Percentiles rank a stretch among this genome's conserved stretches.
Evolutionary conservation across 2,113 vertebrate genomes (phyloP).

Genomic region (Pomatorhinus ruficollis): DNA sequence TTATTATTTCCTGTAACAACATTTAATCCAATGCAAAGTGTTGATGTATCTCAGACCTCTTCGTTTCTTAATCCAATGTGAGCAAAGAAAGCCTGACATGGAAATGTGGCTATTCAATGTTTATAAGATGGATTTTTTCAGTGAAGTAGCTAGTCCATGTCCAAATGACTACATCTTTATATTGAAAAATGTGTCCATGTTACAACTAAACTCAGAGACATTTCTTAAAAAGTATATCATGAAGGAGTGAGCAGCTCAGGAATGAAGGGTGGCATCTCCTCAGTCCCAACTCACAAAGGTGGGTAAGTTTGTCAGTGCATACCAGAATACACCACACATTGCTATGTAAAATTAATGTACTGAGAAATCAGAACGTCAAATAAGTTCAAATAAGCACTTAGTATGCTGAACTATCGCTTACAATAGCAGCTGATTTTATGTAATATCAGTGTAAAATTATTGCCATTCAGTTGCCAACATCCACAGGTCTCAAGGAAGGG

Average conservation of each 20-base stretch:
- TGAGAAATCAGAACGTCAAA: background rate
- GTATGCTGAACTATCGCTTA: background rate
- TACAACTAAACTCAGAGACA: background rate
- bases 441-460: background rate
- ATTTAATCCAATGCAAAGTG: background rate
- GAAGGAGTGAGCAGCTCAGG: background rate
- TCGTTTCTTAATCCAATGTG: background rate
- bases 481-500: background rate
- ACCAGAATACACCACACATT: background rate
- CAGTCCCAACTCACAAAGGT: background rate
- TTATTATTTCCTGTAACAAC: background rate
- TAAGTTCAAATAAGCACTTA: background rate
- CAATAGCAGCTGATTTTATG: background rate
- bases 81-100: background rate
- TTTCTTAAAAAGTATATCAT: background rate
- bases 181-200: background rate
- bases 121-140: background rate
- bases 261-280: background rate
- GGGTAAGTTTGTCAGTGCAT: background rate
- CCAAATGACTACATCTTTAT: background rate
- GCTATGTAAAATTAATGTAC: background rate
- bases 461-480: background rate
- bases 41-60: background rate
- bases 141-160: background rate
- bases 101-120: background rate